Evolutionary conservation across 2,113 vertebrate genomes (phyloP).

Genomic region (Upupa epops): DNA sequence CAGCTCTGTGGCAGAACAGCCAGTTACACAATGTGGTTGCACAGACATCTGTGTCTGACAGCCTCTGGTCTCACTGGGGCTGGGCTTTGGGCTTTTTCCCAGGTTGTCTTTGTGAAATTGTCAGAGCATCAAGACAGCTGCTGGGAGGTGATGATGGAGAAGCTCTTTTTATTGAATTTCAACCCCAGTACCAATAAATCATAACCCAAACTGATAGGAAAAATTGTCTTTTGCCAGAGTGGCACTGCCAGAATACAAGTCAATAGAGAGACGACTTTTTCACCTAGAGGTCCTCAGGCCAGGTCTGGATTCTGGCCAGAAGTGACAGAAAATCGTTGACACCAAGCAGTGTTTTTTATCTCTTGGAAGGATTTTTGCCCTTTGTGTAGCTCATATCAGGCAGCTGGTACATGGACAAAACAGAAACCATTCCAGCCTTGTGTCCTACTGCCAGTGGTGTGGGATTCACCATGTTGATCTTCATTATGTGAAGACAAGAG

Average conservation of each 20-base stretch:
- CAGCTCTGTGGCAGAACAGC: neutral
- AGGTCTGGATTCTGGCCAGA: neutral
- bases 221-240: neutral
- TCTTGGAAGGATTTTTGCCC: neutral
- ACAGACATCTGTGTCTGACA: neutral
- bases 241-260: neutral
- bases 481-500: neutral
- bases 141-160: neutral
- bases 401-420: neutral
- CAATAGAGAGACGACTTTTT: neutral
- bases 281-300: neutral
- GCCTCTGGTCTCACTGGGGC: neutral
- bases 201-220: neutral
- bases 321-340: conserved; percentile 43
- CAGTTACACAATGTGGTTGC: conserved; percentile 17
- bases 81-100: neutral
- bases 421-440: neutral
- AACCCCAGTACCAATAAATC: neutral
- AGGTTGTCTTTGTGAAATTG: neutral
- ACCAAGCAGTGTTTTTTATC: neutral
- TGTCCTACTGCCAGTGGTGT: neutral
- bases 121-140: neutral
- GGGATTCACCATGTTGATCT: neutral
- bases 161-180: neutral
- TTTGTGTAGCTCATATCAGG: neutral